Base-by-base conservation (phyloP, 2,888 invertebrate species). In the Ecliptopera silaceata region DNA sequence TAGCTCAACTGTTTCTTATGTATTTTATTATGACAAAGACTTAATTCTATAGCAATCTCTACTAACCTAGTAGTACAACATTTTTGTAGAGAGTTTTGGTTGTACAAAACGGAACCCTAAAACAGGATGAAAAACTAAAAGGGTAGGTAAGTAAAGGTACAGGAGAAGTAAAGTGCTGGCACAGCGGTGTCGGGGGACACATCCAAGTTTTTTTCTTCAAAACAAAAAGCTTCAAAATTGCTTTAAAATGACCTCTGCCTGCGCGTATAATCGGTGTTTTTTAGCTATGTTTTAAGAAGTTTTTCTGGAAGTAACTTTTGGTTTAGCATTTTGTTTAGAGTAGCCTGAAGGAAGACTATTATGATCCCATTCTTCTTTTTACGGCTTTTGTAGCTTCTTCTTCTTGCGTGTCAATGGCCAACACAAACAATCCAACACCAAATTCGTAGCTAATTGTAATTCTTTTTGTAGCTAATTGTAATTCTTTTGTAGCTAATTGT, bases 181-280 rank as follows among this genome's bases (percentile, higher is more conserved):
- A 61, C 67, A 62, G 61, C 65, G 8, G 10, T 15, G 63, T 60
- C 69, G 47, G 59, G 63, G 69, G 71, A 70, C 59, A 68, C 76
- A 71, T 72, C 75, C 71, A 68, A 66, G 64, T 70, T 73, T 70
- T 73, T 76, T 77, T 75, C 73, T 75, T 71, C 58, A 34, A 47
- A 61, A 66, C 70, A 70, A 76, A 74, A 65, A 71, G 65, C 66
- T 54, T 71, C 74, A 26, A 78, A 80, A 82, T 78, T 77, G 75
- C 73, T 74, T 63, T 71, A 68, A 74, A 75, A 74, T 75, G 64
- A 71, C 69, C 72, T 70, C 65, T 15, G 38, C 26, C 18, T 8
- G 34, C n/a, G n/a, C n/a, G n/a, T n/a, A n/a, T 42, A 48, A 11
- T 22, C n/a, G 26, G 10, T 43, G 36, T 46, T 42, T 39, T 47